Evolutionary conservation across 2,113 vertebrate species (phyloP).

Genomic region (Antechinus stuartii): DNA sequence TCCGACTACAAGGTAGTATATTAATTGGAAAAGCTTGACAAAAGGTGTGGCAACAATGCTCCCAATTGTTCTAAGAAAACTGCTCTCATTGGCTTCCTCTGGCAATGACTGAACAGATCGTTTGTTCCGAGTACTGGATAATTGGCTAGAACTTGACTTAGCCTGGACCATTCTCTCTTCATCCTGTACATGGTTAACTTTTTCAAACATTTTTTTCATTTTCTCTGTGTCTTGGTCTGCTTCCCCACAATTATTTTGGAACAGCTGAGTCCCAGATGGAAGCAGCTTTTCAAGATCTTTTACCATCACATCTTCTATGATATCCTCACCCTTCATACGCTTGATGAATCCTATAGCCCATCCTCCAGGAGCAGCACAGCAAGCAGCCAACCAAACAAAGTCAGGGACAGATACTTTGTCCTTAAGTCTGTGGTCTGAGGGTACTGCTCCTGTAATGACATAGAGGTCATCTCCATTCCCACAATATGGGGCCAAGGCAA

Average conservation of each 20-base stretch:
- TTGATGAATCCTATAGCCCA: constrained; percentile 87
- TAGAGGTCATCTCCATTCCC: constrained; percentile 78
- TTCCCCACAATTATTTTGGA: constrained; percentile 81
- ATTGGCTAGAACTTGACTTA: neutral
- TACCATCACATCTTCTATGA: constrained; percentile 80
- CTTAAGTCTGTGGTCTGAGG: constrained; percentile 77
- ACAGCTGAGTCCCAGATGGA: constrained; percentile 76
- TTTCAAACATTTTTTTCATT: constrained; percentile 76
- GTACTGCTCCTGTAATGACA: constrained; percentile 82
- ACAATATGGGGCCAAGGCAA: constrained; percentile 83
- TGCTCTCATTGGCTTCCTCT: neutral
- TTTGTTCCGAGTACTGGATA: neutral
- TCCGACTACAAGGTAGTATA: constrained; percentile 75
- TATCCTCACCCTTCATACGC: constrained; percentile 21
- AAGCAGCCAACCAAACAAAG: constrained; percentile 86
- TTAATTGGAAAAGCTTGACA: constrained; percentile 80
- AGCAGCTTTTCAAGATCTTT: constrained; percentile 83
- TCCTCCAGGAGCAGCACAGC: constrained; percentile 76
- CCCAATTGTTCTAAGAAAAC: constrained; percentile 72
- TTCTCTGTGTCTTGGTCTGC: constrained; percentile 76
- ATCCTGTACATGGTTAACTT: constrained; percentile 77
- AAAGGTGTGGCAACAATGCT: constrained; percentile 79
- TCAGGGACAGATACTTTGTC: constrained; percentile 82
- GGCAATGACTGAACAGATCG: neutral
- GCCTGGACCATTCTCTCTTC: constrained; percentile 66